A percentile compares a stretch with the other conserved stretches of the same genome.
phyloP scores from a whole-genome alignment of 2,888 invertebrate genomes.

The Apamea monoglypha region DNA sequence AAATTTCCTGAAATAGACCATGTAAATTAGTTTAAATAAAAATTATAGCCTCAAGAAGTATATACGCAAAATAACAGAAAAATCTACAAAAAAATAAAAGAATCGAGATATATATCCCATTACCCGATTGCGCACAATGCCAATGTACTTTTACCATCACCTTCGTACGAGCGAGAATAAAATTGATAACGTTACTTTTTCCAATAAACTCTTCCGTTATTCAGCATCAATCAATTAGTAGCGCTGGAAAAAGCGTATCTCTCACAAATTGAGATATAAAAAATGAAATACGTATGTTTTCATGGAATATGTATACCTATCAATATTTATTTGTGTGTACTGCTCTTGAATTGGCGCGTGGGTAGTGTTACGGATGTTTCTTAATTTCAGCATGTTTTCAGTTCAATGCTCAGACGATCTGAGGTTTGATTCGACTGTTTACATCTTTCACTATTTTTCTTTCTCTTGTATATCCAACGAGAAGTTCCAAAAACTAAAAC shows the following conservation, averaged over 20 bases:
- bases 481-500: not conserved
- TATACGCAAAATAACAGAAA: not conserved
- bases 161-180: constrained; percentile 35
- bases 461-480: not conserved
- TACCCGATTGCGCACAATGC: constrained; percentile 41
- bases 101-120: constrained; percentile 17
- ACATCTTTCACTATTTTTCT: too few relatives aligned
- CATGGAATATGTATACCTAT: constrained; percentile 22
- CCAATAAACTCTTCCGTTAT: constrained; percentile 71
- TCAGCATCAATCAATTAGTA: constrained; percentile 81
- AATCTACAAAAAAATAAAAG: not conserved
- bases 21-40: too few relatives aligned
- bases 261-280: constrained; percentile 48
- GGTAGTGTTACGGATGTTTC: not conserved
- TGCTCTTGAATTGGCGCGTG: not conserved
- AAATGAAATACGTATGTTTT: constrained; percentile 40
- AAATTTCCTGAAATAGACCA: too few relatives aligned
- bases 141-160: constrained; percentile 34
- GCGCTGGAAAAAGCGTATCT: constrained; percentile 71
- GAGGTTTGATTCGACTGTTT: not conserved
- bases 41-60: not conserved
- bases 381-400: not conserved
- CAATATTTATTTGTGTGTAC: constrained; percentile 31
- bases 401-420: not conserved
- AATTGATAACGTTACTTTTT: constrained; percentile 75